These are phyloP conservation scores for Scomber japonicus DNA, from an alignment of 2,113 vertebrate genomes.

Conservation along the genomic window DNA sequence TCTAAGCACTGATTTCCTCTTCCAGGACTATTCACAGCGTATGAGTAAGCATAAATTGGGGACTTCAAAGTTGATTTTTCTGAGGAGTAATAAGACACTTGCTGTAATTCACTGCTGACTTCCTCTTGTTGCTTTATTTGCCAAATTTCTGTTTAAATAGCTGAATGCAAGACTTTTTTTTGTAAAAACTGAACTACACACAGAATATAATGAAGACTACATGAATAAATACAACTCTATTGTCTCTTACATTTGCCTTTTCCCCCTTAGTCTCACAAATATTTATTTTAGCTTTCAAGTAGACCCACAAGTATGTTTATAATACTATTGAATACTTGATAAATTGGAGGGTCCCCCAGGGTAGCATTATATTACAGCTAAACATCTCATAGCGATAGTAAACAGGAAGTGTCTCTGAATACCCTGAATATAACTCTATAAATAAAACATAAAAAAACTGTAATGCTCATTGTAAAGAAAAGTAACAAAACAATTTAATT, in stretches of 20 bases:
- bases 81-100: slow-evolving; percentile 19
- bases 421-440: no score
- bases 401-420: not conserved
- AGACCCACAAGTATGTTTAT: not conserved
- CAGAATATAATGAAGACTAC: not conserved
- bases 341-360: not conserved
- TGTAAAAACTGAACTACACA: not conserved
- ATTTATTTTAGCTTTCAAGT: not conserved
- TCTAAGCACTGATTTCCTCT: not conserved
- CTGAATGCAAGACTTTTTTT: not conserved
- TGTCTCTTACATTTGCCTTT: not conserved
- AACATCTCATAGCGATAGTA: no score
- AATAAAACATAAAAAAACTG: no score
- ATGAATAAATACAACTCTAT: not conserved
- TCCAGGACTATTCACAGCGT: not conserved
- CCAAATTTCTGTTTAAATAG: not conserved
- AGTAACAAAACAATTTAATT: no score
- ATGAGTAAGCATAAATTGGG: not conserved
- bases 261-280: not conserved
- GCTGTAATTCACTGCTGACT: slow-evolving; percentile 9
- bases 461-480: no score
- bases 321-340: no score
- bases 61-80: slow-evolving; percentile 1
- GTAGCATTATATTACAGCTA: no score
- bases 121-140: slow-evolving; percentile 5